Percentiles rank a stretch among this genome's conserved stretches.
Conservation (phyloP, 2,113 vertebrate species). For the Ochotona princeps region DNA sequence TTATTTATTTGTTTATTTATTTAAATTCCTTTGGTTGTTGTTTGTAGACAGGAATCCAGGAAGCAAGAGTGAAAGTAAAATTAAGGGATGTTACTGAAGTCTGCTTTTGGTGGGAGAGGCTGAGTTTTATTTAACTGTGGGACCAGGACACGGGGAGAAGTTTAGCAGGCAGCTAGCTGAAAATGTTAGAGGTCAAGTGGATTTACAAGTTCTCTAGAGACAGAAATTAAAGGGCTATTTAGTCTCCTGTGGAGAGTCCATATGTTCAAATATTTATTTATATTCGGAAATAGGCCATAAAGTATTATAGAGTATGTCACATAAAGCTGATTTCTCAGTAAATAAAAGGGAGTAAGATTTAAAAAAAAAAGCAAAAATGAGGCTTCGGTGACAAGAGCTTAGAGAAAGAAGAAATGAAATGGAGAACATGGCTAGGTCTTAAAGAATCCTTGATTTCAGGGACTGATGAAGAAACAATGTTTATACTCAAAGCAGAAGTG, state of each 20-base stretch:
- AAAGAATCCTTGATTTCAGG: slow-evolving; percentile 39
- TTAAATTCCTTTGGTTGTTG: not conserved
- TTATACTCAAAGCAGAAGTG: not conserved
- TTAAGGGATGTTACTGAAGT: not conserved
- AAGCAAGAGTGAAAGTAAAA: slow-evolving; percentile 4
- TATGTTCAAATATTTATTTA: not conserved
- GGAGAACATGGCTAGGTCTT: not conserved
- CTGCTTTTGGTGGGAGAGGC: not conserved
- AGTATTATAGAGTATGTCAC: not conserved
- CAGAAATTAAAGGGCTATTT: not conserved
- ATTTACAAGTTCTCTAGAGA: slow-evolving; percentile 31
- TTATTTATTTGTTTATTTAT: not conserved
- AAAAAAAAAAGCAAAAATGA: not conserved
- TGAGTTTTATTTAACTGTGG: not conserved
- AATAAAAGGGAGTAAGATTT: slow-evolving; percentile 1
- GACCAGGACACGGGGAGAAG: not conserved
- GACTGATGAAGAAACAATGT: not conserved
- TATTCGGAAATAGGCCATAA: not conserved
- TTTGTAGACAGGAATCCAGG: not conserved
- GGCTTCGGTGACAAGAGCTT: not conserved
- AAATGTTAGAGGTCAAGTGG: not conserved
- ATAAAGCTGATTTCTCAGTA: not conserved
- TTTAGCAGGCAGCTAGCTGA: not conserved
- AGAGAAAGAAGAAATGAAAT: slow-evolving; percentile 4
- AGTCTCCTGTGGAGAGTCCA: not conserved